Evolutionary conservation across 2,113 vertebrate species (phyloP), one percentile per base, ranked within the genome.

Genomic region (Phoenicopterus ruber): DNA sequence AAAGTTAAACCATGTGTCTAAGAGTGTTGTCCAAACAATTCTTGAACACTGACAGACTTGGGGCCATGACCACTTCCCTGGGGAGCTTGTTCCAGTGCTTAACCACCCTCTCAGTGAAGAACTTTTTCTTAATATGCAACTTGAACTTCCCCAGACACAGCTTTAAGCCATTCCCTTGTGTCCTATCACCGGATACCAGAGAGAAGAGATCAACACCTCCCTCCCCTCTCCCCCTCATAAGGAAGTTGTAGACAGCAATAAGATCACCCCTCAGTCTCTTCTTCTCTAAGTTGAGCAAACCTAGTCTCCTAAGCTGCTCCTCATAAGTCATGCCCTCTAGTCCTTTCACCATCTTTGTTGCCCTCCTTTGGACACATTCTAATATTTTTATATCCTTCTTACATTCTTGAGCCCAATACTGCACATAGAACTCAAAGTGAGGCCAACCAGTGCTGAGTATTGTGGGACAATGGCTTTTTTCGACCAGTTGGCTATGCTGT

Each of bases 61-160:
- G 0, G 3, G 18, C 10, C n/a, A 22, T 17, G 38, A 32, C 8
- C 14, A 19, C 15, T 20, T 86, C 5, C 5, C 15, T 5, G 7
- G 10, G 5, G 6, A 88, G 21, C 4, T 54, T 44, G 13, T 85
- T 82, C 16, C 42, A 58, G n/a, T 44, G 11, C 25, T 88, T 38
- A 26, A 42, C 42, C 42, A 5, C 10, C 2, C 25, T 36, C 9
- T 54, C 26, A 32, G 42, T 4, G 24, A 38, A 46, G 6, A 57
- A 29, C 13, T 70, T 88, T 70, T 55, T n/a, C 40, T 21, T 36
- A 7, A 54, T 40, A 20, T 26, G 10, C 36, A 46, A 34, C 9
- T 29, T 76, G 22, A 71, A 52, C 26, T 66, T 89, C n/a, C n/a
- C 32, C 19, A 83, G 36, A 50, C 55, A 59, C 17, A 54, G 6